Percentiles rank a stretch among this genome's conserved stretches.
Evolutionary conservation across 1,140 invertebrate species (phyloP).

Genomic region (Wasmannia auropunctata): DNA sequence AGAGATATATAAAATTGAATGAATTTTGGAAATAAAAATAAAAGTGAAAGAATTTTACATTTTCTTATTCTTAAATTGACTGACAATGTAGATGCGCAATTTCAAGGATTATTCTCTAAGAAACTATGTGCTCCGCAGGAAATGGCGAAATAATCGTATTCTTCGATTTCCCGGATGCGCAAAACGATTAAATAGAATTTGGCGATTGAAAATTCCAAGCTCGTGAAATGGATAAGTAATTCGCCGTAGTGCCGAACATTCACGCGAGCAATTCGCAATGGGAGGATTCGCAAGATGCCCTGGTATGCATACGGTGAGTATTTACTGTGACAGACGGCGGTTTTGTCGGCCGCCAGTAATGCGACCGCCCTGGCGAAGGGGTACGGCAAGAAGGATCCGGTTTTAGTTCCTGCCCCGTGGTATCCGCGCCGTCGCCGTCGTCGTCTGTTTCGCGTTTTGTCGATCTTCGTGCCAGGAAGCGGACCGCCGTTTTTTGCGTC

Average conservation of each 20-base stretch:
- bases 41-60: background rate
- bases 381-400: constrained; percentile 59
- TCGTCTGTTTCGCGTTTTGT: constrained; percentile 74
- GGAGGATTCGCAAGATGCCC: constrained; percentile 44
- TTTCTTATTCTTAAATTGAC: background rate
- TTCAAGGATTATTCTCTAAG: constrained; percentile 34
- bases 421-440: constrained; percentile 26
- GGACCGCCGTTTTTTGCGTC: constrained; percentile 54
- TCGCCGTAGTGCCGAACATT: background rate
- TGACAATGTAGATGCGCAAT: background rate
- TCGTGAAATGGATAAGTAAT: constrained; percentile 54
- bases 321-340: constrained; percentile 63
- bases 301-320: constrained; percentile 66
- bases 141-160: constrained; percentile 25
- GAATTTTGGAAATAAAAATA: no score
- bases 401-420: constrained; percentile 39
- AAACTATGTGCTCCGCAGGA: constrained; percentile 17
- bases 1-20: no score
- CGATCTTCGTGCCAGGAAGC: constrained; percentile 47
- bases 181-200: constrained; percentile 50
- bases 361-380: constrained; percentile 59
- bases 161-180: background rate
- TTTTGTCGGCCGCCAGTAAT: constrained; percentile 69
- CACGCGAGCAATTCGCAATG: constrained; percentile 9
- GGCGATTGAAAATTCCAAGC: constrained; percentile 59